Percentiles rank a stretch among this genome's conserved stretches.
phyloP scores from a whole-genome alignment of 2,888 invertebrate species.

The Tolmerus cingulatus region DNA sequence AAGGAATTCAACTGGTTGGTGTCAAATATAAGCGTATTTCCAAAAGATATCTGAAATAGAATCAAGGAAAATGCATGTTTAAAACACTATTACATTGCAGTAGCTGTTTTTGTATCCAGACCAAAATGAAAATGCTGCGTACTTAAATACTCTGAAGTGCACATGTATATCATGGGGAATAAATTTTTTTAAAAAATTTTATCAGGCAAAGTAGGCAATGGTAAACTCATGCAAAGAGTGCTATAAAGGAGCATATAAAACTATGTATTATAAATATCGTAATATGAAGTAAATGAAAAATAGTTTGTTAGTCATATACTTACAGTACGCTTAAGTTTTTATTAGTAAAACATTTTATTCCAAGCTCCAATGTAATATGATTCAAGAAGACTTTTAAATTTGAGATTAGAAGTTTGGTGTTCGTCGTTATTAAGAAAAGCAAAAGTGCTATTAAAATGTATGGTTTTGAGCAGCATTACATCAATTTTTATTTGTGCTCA shows the following conservation, averaged over 20 bases:
- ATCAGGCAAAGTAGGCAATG: slow-evolving; percentile 11
- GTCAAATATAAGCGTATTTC: slow-evolving; percentile 17
- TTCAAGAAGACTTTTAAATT: not conserved
- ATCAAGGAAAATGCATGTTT: slow-evolving; percentile 29
- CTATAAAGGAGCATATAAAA: not conserved
- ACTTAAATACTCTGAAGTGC: slow-evolving; percentile 17
- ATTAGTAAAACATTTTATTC: not conserved
- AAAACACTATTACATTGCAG: not conserved
- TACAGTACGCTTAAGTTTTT: not conserved
- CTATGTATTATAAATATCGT: not conserved
- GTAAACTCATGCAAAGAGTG: slow-evolving; percentile 9
- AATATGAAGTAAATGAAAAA: not conserved
- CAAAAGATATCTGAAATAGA: slow-evolving; percentile 32
- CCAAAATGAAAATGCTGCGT: slow-evolving; percentile 34
- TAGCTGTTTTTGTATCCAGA: not conserved
- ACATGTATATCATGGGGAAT: not conserved
- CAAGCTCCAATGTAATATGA: not conserved
- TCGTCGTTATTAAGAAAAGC: not conserved
- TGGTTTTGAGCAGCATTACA: not conserved
- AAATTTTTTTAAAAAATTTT: not conserved
- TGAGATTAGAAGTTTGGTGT: not conserved
- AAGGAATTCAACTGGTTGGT: slow-evolving; percentile 20
- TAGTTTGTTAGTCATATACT: not conserved
- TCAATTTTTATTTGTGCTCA: not conserved
- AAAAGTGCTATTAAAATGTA: not conserved